Conservation (phyloP, 2,888 invertebrate genomes). For the Masnerella sp. region DNA sequence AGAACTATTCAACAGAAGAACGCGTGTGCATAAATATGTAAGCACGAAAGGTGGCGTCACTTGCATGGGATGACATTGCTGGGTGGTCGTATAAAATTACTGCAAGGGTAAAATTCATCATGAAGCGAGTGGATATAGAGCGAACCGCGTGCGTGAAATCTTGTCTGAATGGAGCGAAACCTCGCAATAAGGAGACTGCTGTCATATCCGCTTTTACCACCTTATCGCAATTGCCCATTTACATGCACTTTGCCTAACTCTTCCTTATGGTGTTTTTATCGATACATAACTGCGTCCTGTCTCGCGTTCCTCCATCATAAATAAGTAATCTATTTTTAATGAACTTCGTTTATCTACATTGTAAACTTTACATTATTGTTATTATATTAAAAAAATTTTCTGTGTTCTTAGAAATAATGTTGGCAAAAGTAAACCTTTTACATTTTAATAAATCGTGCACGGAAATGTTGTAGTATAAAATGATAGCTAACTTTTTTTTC, state of each 20-base stretch:
- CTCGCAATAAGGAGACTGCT: constrained; percentile 23
- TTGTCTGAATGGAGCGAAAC: constrained; percentile 32
- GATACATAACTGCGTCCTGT: not conserved
- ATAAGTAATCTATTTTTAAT: too few relatives aligned
- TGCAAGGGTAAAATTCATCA: constrained; percentile 33
- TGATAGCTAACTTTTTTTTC: too few relatives aligned
- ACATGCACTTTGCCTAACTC: constrained; percentile 28
- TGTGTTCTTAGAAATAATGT: too few relatives aligned
- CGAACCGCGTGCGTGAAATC: constrained; percentile 50
- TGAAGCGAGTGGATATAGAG: constrained; percentile 13
- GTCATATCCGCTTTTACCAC: constrained; percentile 43
- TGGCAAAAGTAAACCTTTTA: too few relatives aligned
- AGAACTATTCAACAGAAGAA: constrained; percentile 15
- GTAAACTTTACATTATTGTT: too few relatives aligned
- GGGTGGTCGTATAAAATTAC: constrained; percentile 34
- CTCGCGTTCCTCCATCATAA: not conserved
- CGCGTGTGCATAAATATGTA: constrained; percentile 5
- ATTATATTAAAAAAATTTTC: too few relatives aligned
- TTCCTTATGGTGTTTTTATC: constrained; percentile 12
- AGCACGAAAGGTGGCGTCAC: constrained; percentile 29
- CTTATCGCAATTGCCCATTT: constrained; percentile 42
- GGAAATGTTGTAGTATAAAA: too few relatives aligned
- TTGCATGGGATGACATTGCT: constrained; percentile 5
- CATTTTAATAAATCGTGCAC: too few relatives aligned
- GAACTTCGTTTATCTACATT: too few relatives aligned